Conservation (phyloP, 2,888 invertebrate species). For the Embidobia sp. region DNA sequence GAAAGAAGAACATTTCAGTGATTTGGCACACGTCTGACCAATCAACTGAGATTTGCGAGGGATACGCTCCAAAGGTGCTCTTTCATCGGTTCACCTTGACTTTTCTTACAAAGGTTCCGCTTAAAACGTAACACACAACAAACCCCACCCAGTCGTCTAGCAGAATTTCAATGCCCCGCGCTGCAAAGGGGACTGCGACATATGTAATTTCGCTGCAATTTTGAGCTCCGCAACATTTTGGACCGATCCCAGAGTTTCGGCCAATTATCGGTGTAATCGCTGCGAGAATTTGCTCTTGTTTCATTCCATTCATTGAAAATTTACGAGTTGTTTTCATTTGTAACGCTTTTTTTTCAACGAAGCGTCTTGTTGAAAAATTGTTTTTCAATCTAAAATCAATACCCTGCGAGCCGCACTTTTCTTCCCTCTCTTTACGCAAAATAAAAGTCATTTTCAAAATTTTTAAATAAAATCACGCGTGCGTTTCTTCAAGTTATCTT, state of each 20-base stretch:
- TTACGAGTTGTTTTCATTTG: too few species aligned
- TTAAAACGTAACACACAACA: conserved; percentile 62
- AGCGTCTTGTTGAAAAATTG: too few species aligned
- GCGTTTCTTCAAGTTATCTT: too few species aligned
- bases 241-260: conserved; percentile 19
- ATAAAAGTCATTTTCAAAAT: too few species aligned
- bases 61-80: conserved; percentile 60
- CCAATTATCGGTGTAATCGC: conserved; percentile 27
- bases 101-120: conserved; percentile 58
- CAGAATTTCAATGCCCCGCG: conserved; percentile 53
- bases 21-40: conserved; percentile 66
- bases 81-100: conserved; percentile 63
- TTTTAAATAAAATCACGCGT: too few species aligned
- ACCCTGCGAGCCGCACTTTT: too few species aligned
- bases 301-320: too few species aligned
- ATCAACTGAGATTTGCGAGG: conserved; percentile 64
- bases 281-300: too few species aligned
- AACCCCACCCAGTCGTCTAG: conserved; percentile 49
- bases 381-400: too few species aligned
- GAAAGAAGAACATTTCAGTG: conserved; percentile 63
- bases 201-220: conserved; percentile 51
- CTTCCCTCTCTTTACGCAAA: too few species aligned
- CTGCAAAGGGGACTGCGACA: conserved; percentile 22
- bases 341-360: too few species aligned
- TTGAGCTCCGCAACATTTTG: conserved; percentile 13